Evolutionary conservation across 2,888 invertebrate genomes (phyloP).

Genomic region (Baronia brevicornis): DNA sequence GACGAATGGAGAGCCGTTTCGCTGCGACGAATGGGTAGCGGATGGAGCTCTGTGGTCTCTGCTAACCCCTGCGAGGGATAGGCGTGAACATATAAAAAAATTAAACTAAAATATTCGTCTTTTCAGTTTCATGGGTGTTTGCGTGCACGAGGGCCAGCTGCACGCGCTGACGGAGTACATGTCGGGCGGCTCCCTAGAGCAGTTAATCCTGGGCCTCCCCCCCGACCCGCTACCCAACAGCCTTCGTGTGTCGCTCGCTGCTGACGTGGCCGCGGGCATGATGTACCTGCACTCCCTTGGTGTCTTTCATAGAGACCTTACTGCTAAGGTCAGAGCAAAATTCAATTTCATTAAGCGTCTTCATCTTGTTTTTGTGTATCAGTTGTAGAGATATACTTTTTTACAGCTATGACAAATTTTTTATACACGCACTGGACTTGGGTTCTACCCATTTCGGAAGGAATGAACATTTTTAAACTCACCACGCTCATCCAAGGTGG

Average conservation of each 20-base stretch:
- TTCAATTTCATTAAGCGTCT: not conserved
- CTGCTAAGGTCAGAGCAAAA: conserved; percentile 87
- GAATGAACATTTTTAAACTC: too few relatives aligned
- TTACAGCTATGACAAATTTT: too few relatives aligned
- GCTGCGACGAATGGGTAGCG: too few relatives aligned
- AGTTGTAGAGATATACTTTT: too few relatives aligned
- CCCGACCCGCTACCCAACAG: conserved; percentile 84
- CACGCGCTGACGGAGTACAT: conserved; percentile 98
- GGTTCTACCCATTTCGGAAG: too few relatives aligned
- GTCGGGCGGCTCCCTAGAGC: conserved; percentile 95
- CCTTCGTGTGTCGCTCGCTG: conserved; percentile 87
- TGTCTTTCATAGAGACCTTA: conserved; percentile 96
- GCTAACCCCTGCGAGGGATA: too few relatives aligned
- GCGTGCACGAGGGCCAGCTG: conserved; percentile 96
- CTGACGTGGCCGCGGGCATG: conserved; percentile 94
- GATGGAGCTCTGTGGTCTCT: too few relatives aligned
- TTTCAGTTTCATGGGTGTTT: conserved; percentile 94
- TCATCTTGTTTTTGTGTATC: not conserved
- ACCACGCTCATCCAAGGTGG: too few relatives aligned
- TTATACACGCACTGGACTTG: too few relatives aligned
- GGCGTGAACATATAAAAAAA: too few relatives aligned
- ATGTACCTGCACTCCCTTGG: conserved; percentile 93
- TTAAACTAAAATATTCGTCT: not conserved
- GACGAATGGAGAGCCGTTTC: too few relatives aligned
- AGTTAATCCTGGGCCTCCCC: conserved; percentile 85